Evolutionary conservation across 2,888 invertebrate species (phyloP), one percentile per base, ranked within the genome.

Genomic region (Amphipoea lucens): DNA sequence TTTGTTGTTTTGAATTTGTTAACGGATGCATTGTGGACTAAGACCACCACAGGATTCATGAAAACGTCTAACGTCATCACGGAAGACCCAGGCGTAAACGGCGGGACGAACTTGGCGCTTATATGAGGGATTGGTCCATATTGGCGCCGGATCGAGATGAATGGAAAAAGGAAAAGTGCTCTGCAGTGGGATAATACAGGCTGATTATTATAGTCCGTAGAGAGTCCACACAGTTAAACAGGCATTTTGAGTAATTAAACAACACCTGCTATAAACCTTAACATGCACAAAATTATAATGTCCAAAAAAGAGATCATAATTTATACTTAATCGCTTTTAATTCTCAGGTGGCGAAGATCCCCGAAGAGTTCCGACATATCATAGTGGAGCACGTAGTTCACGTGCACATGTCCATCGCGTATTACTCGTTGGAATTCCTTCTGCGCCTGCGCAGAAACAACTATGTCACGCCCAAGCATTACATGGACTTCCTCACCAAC

Each of bases 391-490:
- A 99, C 92, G 98, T 99, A 1, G 99, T 99, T 0, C 98, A 98
- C 92, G 99, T 99, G 0, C 99, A 99, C 93, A 97, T 97, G 90
- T 97, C 98, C 0, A 98, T 99, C 12, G 97, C 97, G 63, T 94
- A 97, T 0, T 99, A 98, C 94, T 98, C 98, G 0, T 92, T 92
- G 0, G 98, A 98, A 86, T 99, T 98, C 92, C 95, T 97, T 45
- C 94, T 97, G 80, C 98, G 98, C 82, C 94, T 99, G 73, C 97
- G 99, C 29, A 97, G 99, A 20, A 98, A 97, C 93, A 99, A 99
- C 95, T 99, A 98, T 93, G 98, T 99, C 2, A 99, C 99, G 0
- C 99, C 99, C 0, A 99, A 99, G 90, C 99, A 99, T 92, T 99
- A 98, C 93, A 97, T 99, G 92, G 99, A 99, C 94, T 99, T 97